Percentiles rank a stretch among this genome's conserved stretches.
phyloP scores from a whole-genome alignment of 2,888 invertebrate genomes.

The Apotomis capreana region DNA sequence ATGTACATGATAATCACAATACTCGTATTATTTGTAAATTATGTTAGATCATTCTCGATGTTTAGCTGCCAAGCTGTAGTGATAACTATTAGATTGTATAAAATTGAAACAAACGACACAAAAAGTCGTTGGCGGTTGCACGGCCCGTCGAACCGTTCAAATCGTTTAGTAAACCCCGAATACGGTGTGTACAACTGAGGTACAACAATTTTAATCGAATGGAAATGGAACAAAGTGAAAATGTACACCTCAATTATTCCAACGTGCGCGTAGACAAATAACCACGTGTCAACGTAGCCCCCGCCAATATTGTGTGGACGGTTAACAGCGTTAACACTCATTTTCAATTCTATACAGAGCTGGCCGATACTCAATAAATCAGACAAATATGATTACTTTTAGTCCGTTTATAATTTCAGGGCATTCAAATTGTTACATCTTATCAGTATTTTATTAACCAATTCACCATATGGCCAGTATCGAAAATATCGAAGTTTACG shows the following conservation, averaged over 20 bases:
- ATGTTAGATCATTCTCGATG: too few species aligned
- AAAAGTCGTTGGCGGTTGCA: slow-evolving; percentile 65
- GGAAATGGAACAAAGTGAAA: slow-evolving; percentile 83
- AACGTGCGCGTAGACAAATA: slow-evolving; percentile 77
- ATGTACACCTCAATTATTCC: slow-evolving; percentile 84
- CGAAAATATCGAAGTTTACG: too few species aligned
- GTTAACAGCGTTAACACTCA: slow-evolving; percentile 19
- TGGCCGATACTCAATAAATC: slow-evolving; percentile 11
- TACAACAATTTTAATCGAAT: slow-evolving; percentile 83
- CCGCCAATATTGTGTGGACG: slow-evolving; percentile 56
- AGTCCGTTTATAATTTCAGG: not conserved
- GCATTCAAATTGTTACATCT: not conserved
- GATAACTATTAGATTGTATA: slow-evolving; percentile 11
- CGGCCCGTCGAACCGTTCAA: slow-evolving; percentile 78
- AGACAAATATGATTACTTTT: not conserved
- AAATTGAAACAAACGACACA: slow-evolving; percentile 49
- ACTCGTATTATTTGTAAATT: too few species aligned
- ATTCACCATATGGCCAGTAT: too few species aligned
- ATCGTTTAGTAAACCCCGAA: slow-evolving; percentile 83
- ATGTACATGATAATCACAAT: too few species aligned
- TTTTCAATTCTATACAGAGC: slow-evolving; percentile 14
- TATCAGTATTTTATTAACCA: not conserved
- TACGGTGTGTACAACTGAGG: slow-evolving; percentile 79
- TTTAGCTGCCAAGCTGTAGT: not conserved
- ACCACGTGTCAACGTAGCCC: slow-evolving; percentile 68